Conservation (phyloP, 2,797 vertebrate genomes). For the Ciconia nigra region DNA sequence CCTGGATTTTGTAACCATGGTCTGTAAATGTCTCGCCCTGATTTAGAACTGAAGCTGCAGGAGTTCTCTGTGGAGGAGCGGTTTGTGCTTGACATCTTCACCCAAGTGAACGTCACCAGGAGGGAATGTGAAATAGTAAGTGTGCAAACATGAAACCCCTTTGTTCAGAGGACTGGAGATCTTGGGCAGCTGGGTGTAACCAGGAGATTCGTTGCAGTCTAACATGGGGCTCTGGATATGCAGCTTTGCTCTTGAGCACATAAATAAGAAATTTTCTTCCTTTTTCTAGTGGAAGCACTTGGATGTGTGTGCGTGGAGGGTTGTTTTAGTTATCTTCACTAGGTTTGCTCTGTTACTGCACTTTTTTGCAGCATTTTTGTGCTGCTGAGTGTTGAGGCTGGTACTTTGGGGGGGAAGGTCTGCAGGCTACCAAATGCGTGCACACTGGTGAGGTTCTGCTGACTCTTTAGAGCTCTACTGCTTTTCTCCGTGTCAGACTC, state of each 20-base stretch:
- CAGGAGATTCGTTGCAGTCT: not conserved
- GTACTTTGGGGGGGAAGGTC: not conserved
- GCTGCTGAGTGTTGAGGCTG: not conserved
- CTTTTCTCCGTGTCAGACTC: not conserved
- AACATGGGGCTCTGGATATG: rapidly evolving
- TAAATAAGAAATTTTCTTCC: not conserved
- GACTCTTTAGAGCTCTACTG: not conserved
- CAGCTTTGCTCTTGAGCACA: not conserved
- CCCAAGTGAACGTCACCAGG: conserved; percentile 92
- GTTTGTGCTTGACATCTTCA: conserved; percentile 87
- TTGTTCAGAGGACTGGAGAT: not conserved
- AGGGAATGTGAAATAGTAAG: conserved; percentile 92
- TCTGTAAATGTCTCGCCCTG: rapidly evolving
- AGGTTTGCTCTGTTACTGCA: not conserved
- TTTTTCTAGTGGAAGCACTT: not conserved
- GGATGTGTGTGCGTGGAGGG: too few relatives aligned
- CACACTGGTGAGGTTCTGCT: not conserved
- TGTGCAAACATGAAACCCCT: not conserved
- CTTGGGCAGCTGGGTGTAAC: not conserved
- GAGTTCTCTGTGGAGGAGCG: conserved; percentile 85
- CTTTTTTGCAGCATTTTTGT: not conserved
- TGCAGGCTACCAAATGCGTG: not conserved
- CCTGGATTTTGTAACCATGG: rapidly evolving
- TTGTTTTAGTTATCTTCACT: rapidly evolving
- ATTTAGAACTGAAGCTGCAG: conserved; percentile 84